Evolutionary conservation across 2,888 invertebrate genomes (phyloP).

Genomic region (Andrena trimmerana): DNA sequence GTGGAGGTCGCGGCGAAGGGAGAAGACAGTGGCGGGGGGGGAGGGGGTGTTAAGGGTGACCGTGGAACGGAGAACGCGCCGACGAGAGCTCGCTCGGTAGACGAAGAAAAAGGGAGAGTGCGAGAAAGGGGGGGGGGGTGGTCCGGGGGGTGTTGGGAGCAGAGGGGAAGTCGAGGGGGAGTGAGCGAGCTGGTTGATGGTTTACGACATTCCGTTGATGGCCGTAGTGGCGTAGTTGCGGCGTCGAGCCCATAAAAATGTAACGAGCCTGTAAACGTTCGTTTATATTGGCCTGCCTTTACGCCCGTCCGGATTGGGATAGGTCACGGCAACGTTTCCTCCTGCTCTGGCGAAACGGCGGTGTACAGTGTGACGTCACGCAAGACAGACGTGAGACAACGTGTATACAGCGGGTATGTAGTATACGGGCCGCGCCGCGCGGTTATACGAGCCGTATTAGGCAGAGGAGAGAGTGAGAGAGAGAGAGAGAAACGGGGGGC

Average conservation of each 20-base stretch:
- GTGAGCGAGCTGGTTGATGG: conserved; percentile 79
- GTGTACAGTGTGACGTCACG: conserved; percentile 77
- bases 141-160: conserved; percentile 50
- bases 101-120: conserved; percentile 52
- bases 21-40: conserved; percentile 31
- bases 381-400: conserved; percentile 65
- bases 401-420: neutral
- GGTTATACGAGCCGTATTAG: conserved; percentile 57
- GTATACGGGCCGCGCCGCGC: conserved; percentile 7
- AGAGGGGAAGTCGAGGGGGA: conserved; percentile 53
- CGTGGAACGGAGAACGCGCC: conserved; percentile 49
- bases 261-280: conserved; percentile 85
- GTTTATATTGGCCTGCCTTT: conserved; percentile 84
- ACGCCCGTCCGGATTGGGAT: conserved; percentile 83
- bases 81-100: conserved; percentile 30
- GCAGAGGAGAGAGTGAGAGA: neutral
- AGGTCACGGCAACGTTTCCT: conserved; percentile 78
- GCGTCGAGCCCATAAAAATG: conserved; percentile 85
- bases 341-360: conserved; percentile 64
- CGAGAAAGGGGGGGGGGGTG: conserved; percentile 39
- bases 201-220: conserved; percentile 85
- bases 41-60: conserved; percentile 60
- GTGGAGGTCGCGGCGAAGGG: conserved; percentile 53
- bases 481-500: neutral
- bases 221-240: conserved; percentile 82